These are phyloP conservation scores for Batillaria attramentaria DNA, from an alignment of 1,140 invertebrate genomes.

Conservation along the genomic window DNA sequence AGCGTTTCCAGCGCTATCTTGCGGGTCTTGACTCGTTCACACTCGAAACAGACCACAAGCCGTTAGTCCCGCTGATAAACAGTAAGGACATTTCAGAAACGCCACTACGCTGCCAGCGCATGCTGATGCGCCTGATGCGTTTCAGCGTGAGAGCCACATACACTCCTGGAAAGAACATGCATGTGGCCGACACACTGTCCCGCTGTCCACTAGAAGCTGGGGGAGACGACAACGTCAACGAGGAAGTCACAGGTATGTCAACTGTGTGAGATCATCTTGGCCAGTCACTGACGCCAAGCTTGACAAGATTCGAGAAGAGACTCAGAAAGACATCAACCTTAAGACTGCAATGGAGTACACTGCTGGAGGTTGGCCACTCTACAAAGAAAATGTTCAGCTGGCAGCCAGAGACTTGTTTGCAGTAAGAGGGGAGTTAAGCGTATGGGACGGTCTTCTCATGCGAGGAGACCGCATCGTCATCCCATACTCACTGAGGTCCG, in stretches of 20 bases:
- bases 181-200: not conserved
- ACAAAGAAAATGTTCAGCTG: not conserved
- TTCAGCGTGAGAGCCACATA: not conserved
- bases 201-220: not conserved
- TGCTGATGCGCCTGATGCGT: conserved; percentile 1
- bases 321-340: not conserved
- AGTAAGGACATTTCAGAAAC: not conserved
- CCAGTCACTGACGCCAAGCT: not conserved
- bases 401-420: not conserved
- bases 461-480: not conserved
- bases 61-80: conserved; percentile 49
- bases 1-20: conserved; percentile 74
- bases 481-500: not conserved
- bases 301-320: not conserved
- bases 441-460: not conserved
- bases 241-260: not conserved
- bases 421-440: not conserved
- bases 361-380: not conserved
- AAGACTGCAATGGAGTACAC: not conserved
- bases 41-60: conserved; percentile 53
- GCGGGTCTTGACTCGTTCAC: conserved; percentile 58
- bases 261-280: not conserved
- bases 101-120: conserved; percentile 7
- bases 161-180: not conserved
- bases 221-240: not conserved